phyloP scores from a whole-genome alignment of 2,113 vertebrate species.

The Caretta caretta region DNA sequence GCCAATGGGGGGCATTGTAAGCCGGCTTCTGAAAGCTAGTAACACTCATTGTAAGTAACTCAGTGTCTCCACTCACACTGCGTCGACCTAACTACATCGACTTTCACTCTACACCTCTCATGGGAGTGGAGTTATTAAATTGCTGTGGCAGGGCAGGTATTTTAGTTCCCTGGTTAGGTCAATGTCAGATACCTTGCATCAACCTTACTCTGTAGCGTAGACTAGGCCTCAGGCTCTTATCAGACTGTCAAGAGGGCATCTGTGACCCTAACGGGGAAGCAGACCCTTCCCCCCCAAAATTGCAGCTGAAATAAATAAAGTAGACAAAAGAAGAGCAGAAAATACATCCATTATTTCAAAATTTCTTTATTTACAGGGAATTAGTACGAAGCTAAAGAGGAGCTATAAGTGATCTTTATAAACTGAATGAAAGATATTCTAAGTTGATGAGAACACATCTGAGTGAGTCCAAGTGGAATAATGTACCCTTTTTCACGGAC shows the following conservation, averaged over 20 bases:
- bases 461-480: neutral
- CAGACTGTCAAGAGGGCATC: too few species aligned
- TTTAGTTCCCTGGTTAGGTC: neutral
- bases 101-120: too few species aligned
- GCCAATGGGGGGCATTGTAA: fast-evolving
- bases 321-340: neutral
- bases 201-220: neutral
- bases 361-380: neutral
- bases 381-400: neutral
- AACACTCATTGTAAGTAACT: too few species aligned
- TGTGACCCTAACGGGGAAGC: neutral
- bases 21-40: too few species aligned
- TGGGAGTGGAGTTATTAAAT: too few species aligned
- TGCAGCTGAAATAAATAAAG: neutral
- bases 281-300: neutral
- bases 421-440: neutral
- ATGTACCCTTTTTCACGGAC: neutral
- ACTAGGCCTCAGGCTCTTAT: neutral
- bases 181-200: neutral
- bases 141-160: too few species aligned
- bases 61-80: too few species aligned
- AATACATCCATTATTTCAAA: neutral
- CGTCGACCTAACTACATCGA: too few species aligned
- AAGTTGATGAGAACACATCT: fast-evolving
- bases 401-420: neutral